Conservation (phyloP, 2,113 vertebrate species). For the Platichthys stellatus region DNA sequence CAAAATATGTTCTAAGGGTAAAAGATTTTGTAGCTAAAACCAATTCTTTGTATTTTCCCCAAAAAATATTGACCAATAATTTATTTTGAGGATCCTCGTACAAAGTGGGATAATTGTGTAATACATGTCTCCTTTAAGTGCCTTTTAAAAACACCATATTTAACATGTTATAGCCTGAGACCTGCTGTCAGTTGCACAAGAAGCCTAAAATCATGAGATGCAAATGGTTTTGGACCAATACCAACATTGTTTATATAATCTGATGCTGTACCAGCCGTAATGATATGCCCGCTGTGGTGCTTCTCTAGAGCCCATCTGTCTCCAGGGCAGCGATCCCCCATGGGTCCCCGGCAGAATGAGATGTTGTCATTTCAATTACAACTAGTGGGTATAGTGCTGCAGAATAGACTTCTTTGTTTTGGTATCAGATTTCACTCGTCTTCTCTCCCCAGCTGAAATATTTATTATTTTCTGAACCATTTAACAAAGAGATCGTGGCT, state of each 20-base stretch:
- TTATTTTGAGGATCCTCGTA: not conserved
- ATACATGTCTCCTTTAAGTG: not conserved
- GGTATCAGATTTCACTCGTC: not conserved
- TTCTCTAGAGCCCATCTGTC: conserved; percentile 22
- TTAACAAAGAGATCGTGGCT: conserved; percentile 2
- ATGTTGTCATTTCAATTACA: conserved; percentile 11
- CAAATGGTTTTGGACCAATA: conserved; percentile 9
- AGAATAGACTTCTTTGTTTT: not conserved
- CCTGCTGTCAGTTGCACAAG: not conserved
- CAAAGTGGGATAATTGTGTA: not conserved
- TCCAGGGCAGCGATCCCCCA: not conserved
- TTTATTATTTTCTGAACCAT: not conserved
- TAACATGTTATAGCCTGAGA: not conserved
- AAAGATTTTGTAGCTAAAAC: not conserved
- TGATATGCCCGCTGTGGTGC: conserved; percentile 8
- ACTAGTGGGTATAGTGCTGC: not conserved
- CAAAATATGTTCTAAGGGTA: not conserved
- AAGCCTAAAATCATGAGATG: not conserved
- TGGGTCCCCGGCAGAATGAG: conserved; percentile 1
- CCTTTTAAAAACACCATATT: not conserved
- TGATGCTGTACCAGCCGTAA: not conserved
- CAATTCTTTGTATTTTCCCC: not conserved
- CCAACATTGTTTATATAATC: not conserved
- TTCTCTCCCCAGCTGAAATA: not conserved
- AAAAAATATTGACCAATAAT: not conserved